phyloP scores from a whole-genome alignment of 2,113 vertebrate genomes.

The Alces alces region DNA sequence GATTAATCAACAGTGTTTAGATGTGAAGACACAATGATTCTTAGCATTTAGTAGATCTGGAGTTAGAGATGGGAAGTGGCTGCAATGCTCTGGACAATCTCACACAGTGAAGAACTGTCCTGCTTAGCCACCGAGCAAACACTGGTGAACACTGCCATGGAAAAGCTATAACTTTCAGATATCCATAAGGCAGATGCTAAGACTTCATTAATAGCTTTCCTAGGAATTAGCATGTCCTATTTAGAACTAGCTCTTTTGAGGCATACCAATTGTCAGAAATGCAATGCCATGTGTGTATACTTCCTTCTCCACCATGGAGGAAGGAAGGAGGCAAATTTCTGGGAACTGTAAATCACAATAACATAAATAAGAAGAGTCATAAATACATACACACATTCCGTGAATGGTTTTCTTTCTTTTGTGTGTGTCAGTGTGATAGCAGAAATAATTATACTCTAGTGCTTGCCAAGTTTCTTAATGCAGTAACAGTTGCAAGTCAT shows the following conservation, averaged over 20 bases:
- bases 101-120: neutral
- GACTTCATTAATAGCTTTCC: neutral
- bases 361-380: neutral
- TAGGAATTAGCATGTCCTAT: neutral
- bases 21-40: neutral
- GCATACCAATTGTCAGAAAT: neutral
- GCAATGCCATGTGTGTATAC: neutral
- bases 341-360: conserved; percentile 6
- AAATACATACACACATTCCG: neutral
- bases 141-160: neutral
- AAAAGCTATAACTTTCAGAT: neutral
- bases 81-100: neutral
- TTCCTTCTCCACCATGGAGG: neutral
- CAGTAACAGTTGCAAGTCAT: conserved; percentile 38
- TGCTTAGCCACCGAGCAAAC: neutral
- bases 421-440: neutral
- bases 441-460: conserved; percentile 36
- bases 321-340: conserved; percentile 3
- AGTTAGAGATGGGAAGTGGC: neutral
- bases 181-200: neutral
- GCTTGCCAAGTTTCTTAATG: conserved; percentile 54
- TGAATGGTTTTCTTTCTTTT: conserved; percentile 37
- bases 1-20: neutral
- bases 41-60: neutral
- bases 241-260: neutral